A percentile compares a stretch with the other conserved stretches of the same genome.
Conservation (phyloP, 2,888 invertebrate genomes). For the Siphonodentalium dalli region DNA sequence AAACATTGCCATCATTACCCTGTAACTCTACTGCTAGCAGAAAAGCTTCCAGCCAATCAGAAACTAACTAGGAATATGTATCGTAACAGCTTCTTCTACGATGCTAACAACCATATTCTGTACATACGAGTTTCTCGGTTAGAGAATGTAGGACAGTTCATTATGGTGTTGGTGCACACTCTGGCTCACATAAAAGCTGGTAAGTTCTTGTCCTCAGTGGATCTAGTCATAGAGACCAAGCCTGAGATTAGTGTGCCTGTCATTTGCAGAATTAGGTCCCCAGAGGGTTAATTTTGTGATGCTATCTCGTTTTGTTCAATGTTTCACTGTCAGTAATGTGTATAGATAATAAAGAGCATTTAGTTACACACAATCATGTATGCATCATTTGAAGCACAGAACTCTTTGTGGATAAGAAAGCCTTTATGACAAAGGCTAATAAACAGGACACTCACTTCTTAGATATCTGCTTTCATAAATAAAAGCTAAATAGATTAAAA, state of each 20-base stretch:
- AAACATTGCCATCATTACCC: slow-evolving; percentile 55
- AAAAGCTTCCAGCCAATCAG: slow-evolving; percentile 57
- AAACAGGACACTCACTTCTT: too few relatives aligned
- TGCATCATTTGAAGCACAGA: too few relatives aligned
- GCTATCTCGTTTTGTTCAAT: too few relatives aligned
- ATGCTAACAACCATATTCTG: slow-evolving; percentile 59
- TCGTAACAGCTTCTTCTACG: slow-evolving; percentile 61
- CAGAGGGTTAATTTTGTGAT: too few relatives aligned
- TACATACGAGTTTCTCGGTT: slow-evolving; percentile 54
- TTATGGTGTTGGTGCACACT: slow-evolving; percentile 56
- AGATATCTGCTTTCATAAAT: too few relatives aligned
- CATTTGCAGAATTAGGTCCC: too few relatives aligned
- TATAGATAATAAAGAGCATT: background rate
- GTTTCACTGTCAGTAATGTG: background rate
- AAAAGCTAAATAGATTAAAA: too few relatives aligned
- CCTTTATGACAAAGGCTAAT: too few relatives aligned
- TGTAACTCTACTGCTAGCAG: slow-evolving; percentile 58
- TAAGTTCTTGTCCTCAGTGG: slow-evolving; percentile 19
- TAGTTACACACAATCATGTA: too few relatives aligned
- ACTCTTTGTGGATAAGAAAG: too few relatives aligned
- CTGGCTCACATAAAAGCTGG: slow-evolving; percentile 61
- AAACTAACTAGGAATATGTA: slow-evolving; percentile 53
- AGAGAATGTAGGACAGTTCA: slow-evolving; percentile 60
- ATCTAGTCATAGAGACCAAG: background rate
- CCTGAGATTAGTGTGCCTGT: too few relatives aligned